Conservation (phyloP, 2,797 vertebrate genomes). For the Otolemur crassicaudatus region DNA sequence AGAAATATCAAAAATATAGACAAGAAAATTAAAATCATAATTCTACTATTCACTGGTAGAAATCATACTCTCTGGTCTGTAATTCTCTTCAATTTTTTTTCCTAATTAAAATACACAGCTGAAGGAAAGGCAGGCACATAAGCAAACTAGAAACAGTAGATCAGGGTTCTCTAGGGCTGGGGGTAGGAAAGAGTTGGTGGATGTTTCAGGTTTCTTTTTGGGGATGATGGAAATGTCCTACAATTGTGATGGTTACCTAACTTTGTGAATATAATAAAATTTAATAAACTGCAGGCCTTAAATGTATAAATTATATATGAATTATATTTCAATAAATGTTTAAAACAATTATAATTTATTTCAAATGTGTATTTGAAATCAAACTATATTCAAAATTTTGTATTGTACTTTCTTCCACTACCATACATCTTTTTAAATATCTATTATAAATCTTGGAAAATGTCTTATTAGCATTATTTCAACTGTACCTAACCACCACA, state of each 20-base stretch:
- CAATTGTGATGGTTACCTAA: background rate
- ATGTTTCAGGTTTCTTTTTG: background rate
- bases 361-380: background rate
- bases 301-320: background rate
- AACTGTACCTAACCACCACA: background rate
- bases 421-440: background rate
- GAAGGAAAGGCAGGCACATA: background rate
- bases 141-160: background rate
- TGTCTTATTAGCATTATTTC: background rate
- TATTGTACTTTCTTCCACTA: background rate
- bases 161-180: background rate
- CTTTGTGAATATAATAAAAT: background rate
- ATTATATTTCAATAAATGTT: background rate
- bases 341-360: background rate
- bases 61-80: background rate
- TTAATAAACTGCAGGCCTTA: background rate
- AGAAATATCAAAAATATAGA: background rate
- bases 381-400: background rate
- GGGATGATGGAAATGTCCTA: background rate
- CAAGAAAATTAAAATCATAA: background rate
- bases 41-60: background rate
- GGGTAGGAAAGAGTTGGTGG: background rate
- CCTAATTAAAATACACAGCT: background rate
- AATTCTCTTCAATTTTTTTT: background rate
- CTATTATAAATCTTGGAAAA: background rate